Base-by-base conservation (phyloP, 2,888 invertebrate genomes). In the Ennomos fuscantarius region DNA sequence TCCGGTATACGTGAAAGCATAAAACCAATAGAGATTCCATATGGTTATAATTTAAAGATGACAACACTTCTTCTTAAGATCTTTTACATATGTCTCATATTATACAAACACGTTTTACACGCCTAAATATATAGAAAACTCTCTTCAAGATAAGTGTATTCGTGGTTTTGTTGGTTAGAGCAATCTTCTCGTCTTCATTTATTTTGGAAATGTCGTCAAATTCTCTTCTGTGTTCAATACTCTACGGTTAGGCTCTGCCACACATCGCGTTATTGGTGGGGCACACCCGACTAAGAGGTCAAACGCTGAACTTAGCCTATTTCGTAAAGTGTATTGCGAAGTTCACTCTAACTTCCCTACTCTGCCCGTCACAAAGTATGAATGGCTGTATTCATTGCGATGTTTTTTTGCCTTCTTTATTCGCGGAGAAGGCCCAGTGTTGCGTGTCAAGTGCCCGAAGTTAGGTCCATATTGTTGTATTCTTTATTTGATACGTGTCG, bases 321-420 rank as follows among this genome's bases (percentile, higher is more conserved):
- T 76, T 69, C 60, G 66, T 76, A 79, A 51, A 85, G 79, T 85
- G 75, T 82, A 82, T 82, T 79, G 78, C 76, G 63, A 82, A 85
- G 76, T 84, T 86, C 71, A 60, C 73, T 74, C 66, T 37, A 68
- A 78, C 71, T 77, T 71, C 60, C 55, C 69, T 60, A 73, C 72
- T 74, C 67, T 72, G 72, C 65, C 72, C 67, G 66, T 68, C 72
- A 70, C 69, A 57, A 61, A 68, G 70, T 72, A 72, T 54, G 69
- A 69, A 70, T 68, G 69, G 46, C 58, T 63, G 66, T 66, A 65
- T 68, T 70, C 61, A 65, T 70, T 62, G 63, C 60, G 61, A 70
- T 70, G 55, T 73, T 76, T 72, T 55, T 76, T 71, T 68, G 68
- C 68, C 63, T 70, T 70, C 56, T 74, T 69, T 72, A 70, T 75